These are phyloP conservation scores for Myotis myotis DNA, from an alignment of 2,797 vertebrate genomes.

Conservation along the genomic window DNA sequence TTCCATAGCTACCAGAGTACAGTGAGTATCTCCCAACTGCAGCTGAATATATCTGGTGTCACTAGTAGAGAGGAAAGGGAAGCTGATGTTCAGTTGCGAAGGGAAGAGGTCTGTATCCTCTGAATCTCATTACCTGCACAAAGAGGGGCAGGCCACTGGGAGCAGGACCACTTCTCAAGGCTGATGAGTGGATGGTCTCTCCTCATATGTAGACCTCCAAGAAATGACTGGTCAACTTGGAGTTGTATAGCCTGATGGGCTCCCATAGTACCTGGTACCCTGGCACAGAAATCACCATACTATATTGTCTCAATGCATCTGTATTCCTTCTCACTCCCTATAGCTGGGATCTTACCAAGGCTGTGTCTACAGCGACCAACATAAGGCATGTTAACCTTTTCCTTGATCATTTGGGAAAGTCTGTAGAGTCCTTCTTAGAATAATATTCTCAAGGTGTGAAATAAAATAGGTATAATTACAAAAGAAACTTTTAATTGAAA, in stretches of 20 bases:
- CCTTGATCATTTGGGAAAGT: neutral
- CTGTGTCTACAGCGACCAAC: neutral
- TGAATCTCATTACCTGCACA: constrained; percentile 15
- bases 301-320: neutral
- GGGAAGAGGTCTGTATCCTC: neutral
- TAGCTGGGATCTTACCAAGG: neutral
- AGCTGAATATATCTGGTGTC: constrained; percentile 56
- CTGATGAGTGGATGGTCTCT: neutral
- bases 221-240: neutral
- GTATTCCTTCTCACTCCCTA: neutral
- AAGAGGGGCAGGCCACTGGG: neutral
- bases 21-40: constrained; percentile 47
- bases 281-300: neutral
- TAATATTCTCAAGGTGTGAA: neutral
- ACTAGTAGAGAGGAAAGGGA: constrained; percentile 58
- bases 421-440: neutral
- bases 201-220: neutral
- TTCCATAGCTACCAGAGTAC: constrained; percentile 74
- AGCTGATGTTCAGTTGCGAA: neutral
- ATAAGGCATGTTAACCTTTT: neutral
- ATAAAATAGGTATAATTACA: constrained; percentile 37
- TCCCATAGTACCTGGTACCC: neutral
- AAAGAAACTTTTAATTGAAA: constrained; percentile 38
- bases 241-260: neutral
- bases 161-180: neutral